Conservation (phyloP, 2,888 invertebrate species). For the Tetranychus truncatus region DNA sequence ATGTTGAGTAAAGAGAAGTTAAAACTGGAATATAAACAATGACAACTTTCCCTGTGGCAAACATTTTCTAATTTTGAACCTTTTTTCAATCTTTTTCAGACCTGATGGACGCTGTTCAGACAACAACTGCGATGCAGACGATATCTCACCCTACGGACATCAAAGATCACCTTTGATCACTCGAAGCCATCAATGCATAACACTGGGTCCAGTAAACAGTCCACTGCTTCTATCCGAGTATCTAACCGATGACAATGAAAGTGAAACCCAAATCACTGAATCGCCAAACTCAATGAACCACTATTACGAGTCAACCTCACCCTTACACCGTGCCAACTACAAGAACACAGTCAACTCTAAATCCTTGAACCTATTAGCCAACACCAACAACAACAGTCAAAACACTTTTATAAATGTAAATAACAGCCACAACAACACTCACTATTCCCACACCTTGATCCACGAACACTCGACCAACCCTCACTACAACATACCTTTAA, state of each 20-base stretch:
- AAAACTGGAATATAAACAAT: neutral
- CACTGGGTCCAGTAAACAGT: neutral
- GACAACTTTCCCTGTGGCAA: neutral
- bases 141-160: neutral
- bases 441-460: neutral
- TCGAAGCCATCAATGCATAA: neutral
- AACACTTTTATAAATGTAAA: neutral
- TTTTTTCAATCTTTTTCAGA: neutral
- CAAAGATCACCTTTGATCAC: conserved; percentile 7
- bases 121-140: neutral
- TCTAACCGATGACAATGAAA: conserved; percentile 10
- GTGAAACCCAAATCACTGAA: neutral
- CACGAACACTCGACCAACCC: neutral
- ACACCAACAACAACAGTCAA: neutral
- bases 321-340: neutral
- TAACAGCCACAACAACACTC: neutral
- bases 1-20: no score
- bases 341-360: neutral
- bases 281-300: conserved; percentile 3
- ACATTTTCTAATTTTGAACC: neutral
- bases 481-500: conserved; percentile 1
- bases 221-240: conserved; percentile 12
- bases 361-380: no score
- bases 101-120: conserved; percentile 12
- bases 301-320: neutral